Percentiles rank a stretch among this genome's conserved stretches.
phyloP scores from a whole-genome alignment of 2,888 invertebrate species.

The Diachrysia chrysitis region DNA sequence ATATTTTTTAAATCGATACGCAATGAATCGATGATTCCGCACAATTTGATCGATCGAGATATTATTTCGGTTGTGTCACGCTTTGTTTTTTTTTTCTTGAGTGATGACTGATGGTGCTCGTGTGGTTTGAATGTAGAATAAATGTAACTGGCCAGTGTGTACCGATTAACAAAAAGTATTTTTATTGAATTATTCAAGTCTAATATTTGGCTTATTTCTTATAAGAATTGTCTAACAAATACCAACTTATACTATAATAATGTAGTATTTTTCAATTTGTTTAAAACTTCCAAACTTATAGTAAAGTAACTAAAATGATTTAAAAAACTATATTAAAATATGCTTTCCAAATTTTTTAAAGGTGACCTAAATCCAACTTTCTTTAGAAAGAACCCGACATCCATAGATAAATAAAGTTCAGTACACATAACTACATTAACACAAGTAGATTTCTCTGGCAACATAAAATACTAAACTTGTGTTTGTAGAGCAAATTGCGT shows the following conservation, averaged over 20 bases:
- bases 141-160: constrained; percentile 34
- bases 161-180: constrained; percentile 10
- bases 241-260: too few relatives aligned
- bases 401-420: constrained; percentile 12
- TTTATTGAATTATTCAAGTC: background rate
- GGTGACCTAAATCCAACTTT: background rate
- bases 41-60: constrained; percentile 62
- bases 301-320: too few relatives aligned
- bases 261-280: too few relatives aligned
- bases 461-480: constrained; percentile 57
- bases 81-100: constrained; percentile 36
- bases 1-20: constrained; percentile 67
- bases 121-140: constrained; percentile 20
- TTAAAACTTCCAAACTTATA: too few relatives aligned
- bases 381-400: constrained; percentile 12
- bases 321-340: too few relatives aligned
- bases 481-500: constrained; percentile 78
- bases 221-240: too few relatives aligned
- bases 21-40: constrained; percentile 70
- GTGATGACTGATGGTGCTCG: constrained; percentile 41
- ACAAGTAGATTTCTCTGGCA: constrained; percentile 57
- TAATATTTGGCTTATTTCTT: too few relatives aligned
- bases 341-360: background rate
- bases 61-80: constrained; percentile 56
- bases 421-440: constrained; percentile 35